Percentiles rank a stretch among this genome's conserved stretches.
These are phyloP conservation scores for Drosophila teissieri DNA, from an alignment of 1,140 invertebrate species.

Conservation along the genomic window DNA sequence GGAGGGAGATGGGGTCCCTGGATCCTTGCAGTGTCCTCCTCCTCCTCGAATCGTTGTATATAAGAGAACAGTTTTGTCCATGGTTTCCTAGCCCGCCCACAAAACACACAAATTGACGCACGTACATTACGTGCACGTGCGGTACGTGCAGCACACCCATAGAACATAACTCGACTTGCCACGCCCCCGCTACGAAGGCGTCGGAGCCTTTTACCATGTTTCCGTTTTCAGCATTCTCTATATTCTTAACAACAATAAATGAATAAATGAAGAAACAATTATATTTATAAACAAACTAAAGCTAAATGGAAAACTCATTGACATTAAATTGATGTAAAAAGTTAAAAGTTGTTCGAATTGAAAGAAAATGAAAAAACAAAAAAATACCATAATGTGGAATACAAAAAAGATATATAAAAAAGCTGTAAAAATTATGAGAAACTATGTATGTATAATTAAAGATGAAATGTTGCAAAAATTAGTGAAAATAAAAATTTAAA, in stretches of 20 bases:
- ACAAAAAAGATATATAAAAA: conserved; percentile 49
- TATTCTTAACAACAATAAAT: conserved; percentile 50
- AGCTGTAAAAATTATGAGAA: conserved; percentile 75
- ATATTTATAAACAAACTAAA: conserved; percentile 37
- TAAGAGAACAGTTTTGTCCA: conserved; percentile 49
- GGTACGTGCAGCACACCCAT: not conserved
- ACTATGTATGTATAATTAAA: conserved; percentile 79
- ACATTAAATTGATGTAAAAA: conserved; percentile 76
- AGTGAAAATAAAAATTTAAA: conserved; percentile 73
- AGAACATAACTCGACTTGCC: conserved; percentile 4
- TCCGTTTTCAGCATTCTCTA: conserved; percentile 46
- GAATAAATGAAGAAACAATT: conserved; percentile 36
- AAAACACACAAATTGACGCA: conserved; percentile 1
- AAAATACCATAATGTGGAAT: conserved; percentile 35
- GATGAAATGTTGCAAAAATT: conserved; percentile 77
- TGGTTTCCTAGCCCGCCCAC: conserved; percentile 36
- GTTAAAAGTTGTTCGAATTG: conserved; percentile 72
- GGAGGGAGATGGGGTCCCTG: not conserved
- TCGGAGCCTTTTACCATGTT: conserved; percentile 16
- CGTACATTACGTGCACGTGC: not conserved
- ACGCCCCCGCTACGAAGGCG: conserved; percentile 22
- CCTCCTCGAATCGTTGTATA: conserved; percentile 35
- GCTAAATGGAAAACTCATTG: conserved; percentile 59
- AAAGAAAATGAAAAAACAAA: conserved; percentile 47
- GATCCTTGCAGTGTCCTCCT: conserved; percentile 2